Evolutionary conservation across 1,140 invertebrate species (phyloP).

Genomic region (Triops cancriformis): DNA sequence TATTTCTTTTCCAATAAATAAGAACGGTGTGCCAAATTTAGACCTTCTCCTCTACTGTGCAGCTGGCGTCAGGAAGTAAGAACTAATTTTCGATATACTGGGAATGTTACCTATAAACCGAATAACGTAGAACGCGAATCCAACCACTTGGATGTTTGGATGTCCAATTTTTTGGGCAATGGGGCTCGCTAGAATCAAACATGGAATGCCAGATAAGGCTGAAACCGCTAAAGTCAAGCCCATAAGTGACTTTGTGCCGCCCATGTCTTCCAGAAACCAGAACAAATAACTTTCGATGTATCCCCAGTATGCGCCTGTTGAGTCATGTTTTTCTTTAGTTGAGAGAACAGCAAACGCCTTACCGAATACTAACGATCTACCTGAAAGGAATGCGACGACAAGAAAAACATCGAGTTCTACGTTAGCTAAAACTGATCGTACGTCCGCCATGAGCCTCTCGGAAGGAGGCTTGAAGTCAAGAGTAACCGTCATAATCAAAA

Average conservation of each 20-base stretch:
- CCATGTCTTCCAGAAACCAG: constrained; percentile 72
- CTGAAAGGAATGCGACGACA: constrained; percentile 60
- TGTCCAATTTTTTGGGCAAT: constrained; percentile 70
- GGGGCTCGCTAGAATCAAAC: constrained; percentile 64
- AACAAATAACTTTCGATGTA: constrained; percentile 80
- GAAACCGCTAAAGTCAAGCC: constrained; percentile 74
- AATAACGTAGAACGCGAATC: constrained; percentile 65
- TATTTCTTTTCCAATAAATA: too few species aligned
- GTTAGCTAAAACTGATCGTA: constrained; percentile 58
- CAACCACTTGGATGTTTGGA: constrained; percentile 70
- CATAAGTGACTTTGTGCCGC: constrained; percentile 66
- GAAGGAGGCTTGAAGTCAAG: constrained; percentile 67
- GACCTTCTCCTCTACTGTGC: too few species aligned
- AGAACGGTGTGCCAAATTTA: too few species aligned
- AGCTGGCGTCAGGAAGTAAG: too few species aligned
- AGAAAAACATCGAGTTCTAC: constrained; percentile 64
- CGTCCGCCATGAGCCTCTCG: constrained; percentile 59
- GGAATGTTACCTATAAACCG: constrained; percentile 54
- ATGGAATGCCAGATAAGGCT: constrained; percentile 63
- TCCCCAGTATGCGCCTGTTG: constrained; percentile 66
- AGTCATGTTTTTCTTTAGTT: constrained; percentile 18
- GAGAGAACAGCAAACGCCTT: constrained; percentile 15
- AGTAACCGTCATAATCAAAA: constrained; percentile 62
- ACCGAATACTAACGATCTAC: constrained; percentile 40
- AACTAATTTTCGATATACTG: not conserved